Percentiles rank a stretch among this genome's conserved stretches.
Evolutionary conservation across 1,140 invertebrate species (phyloP).

Genomic region (Uloborus diversus): DNA sequence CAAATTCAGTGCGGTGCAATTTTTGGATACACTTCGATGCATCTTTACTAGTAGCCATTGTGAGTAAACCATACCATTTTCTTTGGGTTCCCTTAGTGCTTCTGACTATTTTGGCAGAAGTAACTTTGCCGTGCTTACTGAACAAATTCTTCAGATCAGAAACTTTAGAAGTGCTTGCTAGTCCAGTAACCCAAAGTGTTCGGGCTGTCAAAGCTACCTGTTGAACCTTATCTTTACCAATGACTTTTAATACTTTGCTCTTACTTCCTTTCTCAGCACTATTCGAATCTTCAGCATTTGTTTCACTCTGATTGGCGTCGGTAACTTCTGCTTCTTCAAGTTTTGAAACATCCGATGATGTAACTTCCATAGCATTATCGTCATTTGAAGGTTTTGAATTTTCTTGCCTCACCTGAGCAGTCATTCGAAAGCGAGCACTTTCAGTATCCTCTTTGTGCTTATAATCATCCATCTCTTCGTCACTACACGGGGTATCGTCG

Average conservation of each 20-base stretch:
- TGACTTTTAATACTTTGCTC: conserved; percentile 36
- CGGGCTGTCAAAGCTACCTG: conserved; percentile 63
- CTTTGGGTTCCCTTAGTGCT: conserved; percentile 81
- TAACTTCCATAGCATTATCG: not conserved
- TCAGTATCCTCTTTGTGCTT: not conserved
- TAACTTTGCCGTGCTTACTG: conserved; percentile 91
- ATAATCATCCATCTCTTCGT: not conserved
- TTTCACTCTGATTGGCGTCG: not conserved
- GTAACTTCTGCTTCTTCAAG: not conserved
- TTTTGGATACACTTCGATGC: conserved; percentile 90
- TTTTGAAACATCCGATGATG: not conserved
- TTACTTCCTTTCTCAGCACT: not conserved
- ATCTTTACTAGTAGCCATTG: conserved; percentile 88
- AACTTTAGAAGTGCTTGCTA: conserved; percentile 86
- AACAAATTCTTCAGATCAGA: conserved; percentile 92
- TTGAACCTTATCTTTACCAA: conserved; percentile 37
- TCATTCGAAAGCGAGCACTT: not conserved
- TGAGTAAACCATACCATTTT: conserved; percentile 93
- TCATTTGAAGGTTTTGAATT: not conserved
- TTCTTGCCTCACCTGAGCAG: not conserved
- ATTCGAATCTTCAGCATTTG: not conserved
- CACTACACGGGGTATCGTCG: not conserved
- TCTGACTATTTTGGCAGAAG: conserved; percentile 93
- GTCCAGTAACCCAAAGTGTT: conserved; percentile 91
- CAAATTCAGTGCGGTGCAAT: conserved; percentile 87